Evolutionary conservation across 2,797 vertebrate genomes (phyloP), one percentile per base, ranked within the genome.

Genomic region (Crenichthys baileyi): DNA sequence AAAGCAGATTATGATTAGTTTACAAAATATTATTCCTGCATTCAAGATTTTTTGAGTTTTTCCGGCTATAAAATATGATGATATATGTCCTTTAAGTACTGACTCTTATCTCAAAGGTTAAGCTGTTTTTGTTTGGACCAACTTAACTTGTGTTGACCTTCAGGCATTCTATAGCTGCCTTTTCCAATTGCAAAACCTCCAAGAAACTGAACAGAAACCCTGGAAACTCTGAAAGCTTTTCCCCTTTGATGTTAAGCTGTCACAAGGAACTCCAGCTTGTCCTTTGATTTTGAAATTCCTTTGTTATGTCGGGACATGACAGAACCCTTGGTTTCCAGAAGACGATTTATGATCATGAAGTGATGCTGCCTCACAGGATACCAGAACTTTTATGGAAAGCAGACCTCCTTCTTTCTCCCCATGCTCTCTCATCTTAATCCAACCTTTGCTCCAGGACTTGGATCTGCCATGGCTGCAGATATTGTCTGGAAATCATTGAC

Each of bases 341-440:
- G 84, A 90, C 87, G 76, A 95, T 95, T 95, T 95, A 95, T 94
- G 93, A 91, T 93, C 91, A 92, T 91, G 89, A 93, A 92, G 92
- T 90, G 79, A 80, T 89, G 88, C 91, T 90, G 91, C 91, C 90
- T 94, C 87, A 85, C 84, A 88, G 83, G 89, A 93, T 87, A 88
- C 88, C 90, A 93, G 89, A 65, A 78, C 88, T 93, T 63, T 94
- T 95, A 95, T 95, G 91, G 90, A 95, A 94, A 95, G 89, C 94
- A 96, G 94, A 88, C 87, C 87, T 83, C 85, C 74, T 72, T 85
- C 83, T 86, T 72, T 92, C 84, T 85, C 83, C 74, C 76, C 31
- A 29, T 80, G 29, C 70, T 79, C 90, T 93, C 89, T 94, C 87
- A 93, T 93, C 87, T 93, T 82, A 13, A 82, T 88, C 92, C 94